These are phyloP conservation scores for Danio albolineatus DNA, from an alignment of 2,797 vertebrate species.

Conservation along the genomic window DNA sequence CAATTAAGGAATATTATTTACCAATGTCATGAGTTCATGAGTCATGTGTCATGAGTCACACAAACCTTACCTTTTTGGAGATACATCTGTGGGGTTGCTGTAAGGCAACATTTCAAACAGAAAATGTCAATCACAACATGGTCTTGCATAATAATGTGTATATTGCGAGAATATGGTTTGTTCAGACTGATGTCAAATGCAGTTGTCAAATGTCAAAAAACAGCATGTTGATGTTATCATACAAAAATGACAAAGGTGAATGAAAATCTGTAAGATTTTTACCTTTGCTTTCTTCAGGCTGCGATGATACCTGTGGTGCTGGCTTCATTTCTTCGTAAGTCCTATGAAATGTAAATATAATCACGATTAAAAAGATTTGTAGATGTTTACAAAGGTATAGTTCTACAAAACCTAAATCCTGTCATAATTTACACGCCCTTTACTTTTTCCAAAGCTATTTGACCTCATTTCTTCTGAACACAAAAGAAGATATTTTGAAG, in stretches of 20 bases:
- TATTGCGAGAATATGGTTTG: not conserved
- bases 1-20: no score
- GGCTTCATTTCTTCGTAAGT: not conserved
- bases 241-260: not conserved
- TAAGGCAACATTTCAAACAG: not conserved
- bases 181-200: not conserved
- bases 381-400: no score
- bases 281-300: not conserved
- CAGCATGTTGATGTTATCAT: not conserved
- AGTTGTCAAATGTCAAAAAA: no score
- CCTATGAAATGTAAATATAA: not conserved
- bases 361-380: not conserved
- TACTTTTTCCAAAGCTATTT: no score
- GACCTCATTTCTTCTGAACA: no score
- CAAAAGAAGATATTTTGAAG: no score
- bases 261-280: not conserved
- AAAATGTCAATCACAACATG: not conserved
- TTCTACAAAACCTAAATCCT: no score
- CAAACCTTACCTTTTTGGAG: not conserved
- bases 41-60: no score
- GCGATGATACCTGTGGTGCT: not conserved
- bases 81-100: not conserved
- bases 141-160: not conserved
- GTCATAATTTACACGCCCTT: no score
- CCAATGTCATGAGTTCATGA: no score